Evolutionary conservation across 2,888 invertebrate species (phyloP), one percentile per base, ranked within the genome.

Genomic region (Napeogenes sylphis): DNA sequence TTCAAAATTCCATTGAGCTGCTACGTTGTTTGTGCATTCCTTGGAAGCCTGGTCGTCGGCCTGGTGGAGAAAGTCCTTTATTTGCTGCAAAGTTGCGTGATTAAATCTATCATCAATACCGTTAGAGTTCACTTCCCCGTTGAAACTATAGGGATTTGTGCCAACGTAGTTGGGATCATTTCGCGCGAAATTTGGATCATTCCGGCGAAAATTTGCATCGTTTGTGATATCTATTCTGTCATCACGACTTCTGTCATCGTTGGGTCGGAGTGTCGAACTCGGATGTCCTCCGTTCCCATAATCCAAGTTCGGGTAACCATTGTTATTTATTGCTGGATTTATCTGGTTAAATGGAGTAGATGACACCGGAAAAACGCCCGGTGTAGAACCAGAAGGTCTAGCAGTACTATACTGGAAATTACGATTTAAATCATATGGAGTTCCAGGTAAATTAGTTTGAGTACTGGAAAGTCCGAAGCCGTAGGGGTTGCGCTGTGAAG

Each of bases 1-100:
- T 84, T 97, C 96, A 76, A 96, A 97, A 80, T 94, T 94, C 97
- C 97, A 97, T 77, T 97, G 97, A 1, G 96, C 95, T 0, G 93
- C 94, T n/a, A 97, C 96, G 81, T 96, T 96, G 58, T 94, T 94
- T 0, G 95, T 95, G 76, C 96, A 97, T 81, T 95, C 94, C 78
- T 94, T 93, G 0, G 96, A 94, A 10, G 95, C 93, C 75, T 94
- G 93, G 42, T 94, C 92, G 78, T 96, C 96, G 35, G 95, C 91
- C 65, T 94, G 93, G 54, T 93, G 91, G 68, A 96, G 79, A 53
- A 95, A 91, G 67, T 92, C 91, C 66, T 92, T 85, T 0, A 92
- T 76, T 73, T 91, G 91, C 70, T 89, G 87, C 70, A 89, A 63
- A 74, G 82, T 87, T 65, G 85, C 84, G 62, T 84, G 84, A 47